Evolutionary conservation across 2,888 invertebrate species (phyloP).

Genomic region (Leptinotarsa juncta): DNA sequence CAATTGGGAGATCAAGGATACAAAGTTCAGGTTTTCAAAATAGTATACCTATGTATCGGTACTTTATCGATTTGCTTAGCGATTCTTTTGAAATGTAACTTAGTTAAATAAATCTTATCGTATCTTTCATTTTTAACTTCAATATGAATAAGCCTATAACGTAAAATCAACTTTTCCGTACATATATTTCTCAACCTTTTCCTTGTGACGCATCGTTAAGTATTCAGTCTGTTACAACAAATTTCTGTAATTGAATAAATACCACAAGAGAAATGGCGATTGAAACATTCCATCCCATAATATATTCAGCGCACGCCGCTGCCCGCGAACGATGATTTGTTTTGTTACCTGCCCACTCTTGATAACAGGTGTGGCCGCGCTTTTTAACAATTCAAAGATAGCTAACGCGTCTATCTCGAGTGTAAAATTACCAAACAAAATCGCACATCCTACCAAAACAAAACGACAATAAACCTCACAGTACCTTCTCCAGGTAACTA

Average conservation of each 20-base stretch:
- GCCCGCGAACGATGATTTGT: conserved; percentile 17
- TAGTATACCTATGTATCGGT: too few species aligned
- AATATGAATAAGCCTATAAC: too few species aligned
- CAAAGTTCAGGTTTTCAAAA: too few species aligned
- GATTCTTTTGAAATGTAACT: too few species aligned
- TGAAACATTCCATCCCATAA: not conserved
- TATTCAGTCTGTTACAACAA: not conserved
- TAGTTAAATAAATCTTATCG: too few species aligned
- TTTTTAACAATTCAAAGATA: conserved; percentile 7
- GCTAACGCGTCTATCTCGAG: not conserved
- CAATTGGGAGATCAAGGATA: too few species aligned
- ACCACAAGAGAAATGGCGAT: not conserved
- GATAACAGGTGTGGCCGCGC: conserved; percentile 17
- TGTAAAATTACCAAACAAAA: not conserved
- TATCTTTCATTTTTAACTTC: too few species aligned
- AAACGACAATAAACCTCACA: not conserved
- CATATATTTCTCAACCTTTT: not conserved
- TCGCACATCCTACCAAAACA: conserved; percentile 5
- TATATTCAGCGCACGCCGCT: conserved; percentile 13
- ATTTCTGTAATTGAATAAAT: not conserved
- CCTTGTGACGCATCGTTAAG: not conserved
- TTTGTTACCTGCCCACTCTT: conserved; percentile 18
- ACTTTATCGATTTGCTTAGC: too few species aligned
- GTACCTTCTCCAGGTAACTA: conserved; percentile 5
- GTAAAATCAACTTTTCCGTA: too few species aligned